A percentile compares a stretch with the other conserved stretches of the same genome.
phyloP scores from a whole-genome alignment of 2,888 invertebrate species.

The Nephrocerus scutellatus region DNA sequence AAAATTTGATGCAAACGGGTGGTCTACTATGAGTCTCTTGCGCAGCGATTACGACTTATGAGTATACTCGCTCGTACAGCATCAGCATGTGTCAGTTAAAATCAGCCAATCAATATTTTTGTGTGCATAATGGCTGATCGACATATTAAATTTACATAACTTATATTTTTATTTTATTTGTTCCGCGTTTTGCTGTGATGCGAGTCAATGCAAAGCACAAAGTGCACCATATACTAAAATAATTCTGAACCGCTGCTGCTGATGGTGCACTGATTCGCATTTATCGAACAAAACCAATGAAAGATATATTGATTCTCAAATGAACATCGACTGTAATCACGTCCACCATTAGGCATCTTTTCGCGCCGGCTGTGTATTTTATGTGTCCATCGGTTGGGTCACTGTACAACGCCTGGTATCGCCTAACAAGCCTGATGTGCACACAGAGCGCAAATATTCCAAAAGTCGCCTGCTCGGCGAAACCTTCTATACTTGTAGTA shows the following conservation, averaged over 20 bases:
- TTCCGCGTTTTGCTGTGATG: conserved; percentile 12
- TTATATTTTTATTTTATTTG: conserved; percentile 24
- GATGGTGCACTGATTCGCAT: too few species aligned
- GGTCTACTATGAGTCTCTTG: too few species aligned
- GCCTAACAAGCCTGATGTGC: too few species aligned
- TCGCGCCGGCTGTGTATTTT: too few species aligned
- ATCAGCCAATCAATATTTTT: conserved; percentile 24
- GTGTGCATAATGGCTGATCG: conserved; percentile 23
- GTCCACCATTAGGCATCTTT: conserved; percentile 28
- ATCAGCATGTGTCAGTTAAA: conserved; percentile 23
- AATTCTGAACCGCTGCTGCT: conserved; percentile 16
- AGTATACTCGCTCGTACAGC: too few species aligned
- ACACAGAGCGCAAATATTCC: conserved; percentile 15
- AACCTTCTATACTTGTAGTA: too few species aligned
- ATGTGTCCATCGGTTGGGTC: too few species aligned
- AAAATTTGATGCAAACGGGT: too few species aligned
- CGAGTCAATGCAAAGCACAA: conserved; percentile 10
- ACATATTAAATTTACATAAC: conserved; percentile 23
- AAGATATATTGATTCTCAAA: conserved; percentile 29
- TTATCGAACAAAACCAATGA: conserved; percentile 18
- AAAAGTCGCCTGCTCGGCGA: too few species aligned
- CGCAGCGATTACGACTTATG: too few species aligned
- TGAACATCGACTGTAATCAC: conserved; percentile 28
- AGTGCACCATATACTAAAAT: conserved; percentile 22
- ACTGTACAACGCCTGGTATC: too few species aligned